Evolutionary conservation across 53 echinoderm and acorn worm genomes (phyloP).

Genomic region (Actinopyga echinites): DNA sequence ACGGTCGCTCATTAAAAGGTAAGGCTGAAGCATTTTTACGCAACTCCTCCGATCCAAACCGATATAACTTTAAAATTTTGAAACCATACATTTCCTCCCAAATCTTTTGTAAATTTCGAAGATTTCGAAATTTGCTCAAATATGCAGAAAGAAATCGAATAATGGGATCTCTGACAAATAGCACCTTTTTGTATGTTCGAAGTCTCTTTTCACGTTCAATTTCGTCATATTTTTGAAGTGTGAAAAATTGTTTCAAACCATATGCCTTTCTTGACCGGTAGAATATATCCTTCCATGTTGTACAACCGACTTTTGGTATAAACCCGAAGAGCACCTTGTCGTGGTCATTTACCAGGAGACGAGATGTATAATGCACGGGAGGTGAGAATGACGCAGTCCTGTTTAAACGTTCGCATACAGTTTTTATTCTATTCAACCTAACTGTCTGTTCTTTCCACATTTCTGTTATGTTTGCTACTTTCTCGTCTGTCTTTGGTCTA

Average conservation of each 20-base stretch:
- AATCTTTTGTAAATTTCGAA: conserved; percentile 20
- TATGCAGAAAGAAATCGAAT: conserved; percentile 70
- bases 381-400: background rate
- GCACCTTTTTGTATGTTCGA: too few species aligned
- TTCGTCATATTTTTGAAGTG: background rate
- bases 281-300: conserved; percentile 68
- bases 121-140: conserved; percentile 61
- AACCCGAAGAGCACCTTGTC: too few species aligned
- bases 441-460: too few species aligned
- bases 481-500: too few species aligned
- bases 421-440: too few species aligned
- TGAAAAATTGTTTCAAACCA: background rate
- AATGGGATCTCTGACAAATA: conserved; percentile 83
- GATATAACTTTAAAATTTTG: conserved; percentile 54
- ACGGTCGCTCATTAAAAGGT: conserved; percentile 61
- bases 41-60: conserved; percentile 36
- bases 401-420: too few species aligned
- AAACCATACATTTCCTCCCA: conserved; percentile 67
- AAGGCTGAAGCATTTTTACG: background rate
- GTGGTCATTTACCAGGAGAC: conserved; percentile 72
- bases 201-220: conserved; percentile 31
- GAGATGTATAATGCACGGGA: conserved; percentile 26
- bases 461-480: too few species aligned
- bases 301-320: conserved; percentile 72
- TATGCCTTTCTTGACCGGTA: background rate